These are phyloP conservation scores for Drosophila parabipectinata DNA, from an alignment of 1,140 invertebrate species.

Conservation along the genomic window DNA sequence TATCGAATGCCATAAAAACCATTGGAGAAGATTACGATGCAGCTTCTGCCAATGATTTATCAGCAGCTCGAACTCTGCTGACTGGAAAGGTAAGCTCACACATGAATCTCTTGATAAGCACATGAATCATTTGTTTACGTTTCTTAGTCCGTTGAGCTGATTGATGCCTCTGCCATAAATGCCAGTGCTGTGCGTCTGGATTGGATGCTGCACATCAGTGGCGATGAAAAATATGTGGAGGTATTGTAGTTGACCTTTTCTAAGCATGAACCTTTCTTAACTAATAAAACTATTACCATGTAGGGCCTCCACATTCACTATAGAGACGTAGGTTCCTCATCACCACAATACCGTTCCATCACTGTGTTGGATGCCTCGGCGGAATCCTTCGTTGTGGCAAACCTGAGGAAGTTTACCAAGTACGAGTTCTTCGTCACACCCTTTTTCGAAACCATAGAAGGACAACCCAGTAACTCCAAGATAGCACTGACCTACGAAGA, in stretches of 20 bases:
- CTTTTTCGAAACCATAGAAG: conserved; percentile 93
- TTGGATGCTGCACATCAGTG: conserved; percentile 89
- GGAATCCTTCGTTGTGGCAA: conserved; percentile 88
- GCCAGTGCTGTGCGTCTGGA: conserved; percentile 92
- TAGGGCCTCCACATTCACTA: conserved; percentile 97
- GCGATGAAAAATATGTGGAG: conserved; percentile 83
- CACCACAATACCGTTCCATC: conserved; percentile 88
- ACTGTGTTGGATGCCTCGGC: conserved; percentile 88
- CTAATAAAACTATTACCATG: too few relatives aligned
- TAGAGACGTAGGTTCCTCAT: conserved; percentile 89
- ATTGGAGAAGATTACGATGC: conserved; percentile 87
- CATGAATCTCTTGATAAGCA: too few relatives aligned
- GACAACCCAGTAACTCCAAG: conserved; percentile 91
- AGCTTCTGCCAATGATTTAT: conserved; percentile 91
- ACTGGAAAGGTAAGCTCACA: conserved; percentile 88
- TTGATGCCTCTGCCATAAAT: conserved; percentile 91
- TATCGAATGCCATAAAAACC: conserved; percentile 88
- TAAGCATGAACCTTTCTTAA: not conserved
- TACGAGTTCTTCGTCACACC: conserved; percentile 96
- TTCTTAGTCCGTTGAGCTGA: conserved; percentile 89
- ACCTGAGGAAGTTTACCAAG: conserved; percentile 92
- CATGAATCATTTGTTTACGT: not conserved
- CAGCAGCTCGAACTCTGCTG: conserved; percentile 90
- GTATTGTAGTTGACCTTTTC: conserved; percentile 7
- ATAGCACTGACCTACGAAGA: conserved; percentile 89